Conservation (phyloP, 2,797 vertebrate species). For the Holocentrus rufus region DNA sequence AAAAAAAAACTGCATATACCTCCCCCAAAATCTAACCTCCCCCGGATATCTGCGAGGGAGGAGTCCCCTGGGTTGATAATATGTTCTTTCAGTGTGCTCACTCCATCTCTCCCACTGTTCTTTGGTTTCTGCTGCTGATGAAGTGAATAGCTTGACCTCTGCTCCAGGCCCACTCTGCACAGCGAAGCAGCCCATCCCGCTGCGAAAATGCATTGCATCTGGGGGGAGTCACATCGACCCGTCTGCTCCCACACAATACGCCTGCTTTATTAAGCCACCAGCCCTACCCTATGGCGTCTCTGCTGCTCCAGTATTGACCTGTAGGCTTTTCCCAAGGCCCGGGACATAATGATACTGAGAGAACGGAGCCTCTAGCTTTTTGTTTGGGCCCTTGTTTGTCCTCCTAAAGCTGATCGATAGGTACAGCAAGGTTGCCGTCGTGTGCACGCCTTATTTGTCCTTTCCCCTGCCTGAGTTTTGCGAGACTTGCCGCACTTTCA, state of each 20-base stretch:
- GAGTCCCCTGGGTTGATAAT: conserved; percentile 70
- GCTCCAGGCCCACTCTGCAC: conserved; percentile 67
- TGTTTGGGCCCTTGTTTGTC: conserved; percentile 70
- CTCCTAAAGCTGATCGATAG: conserved; percentile 71
- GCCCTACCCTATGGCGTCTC: conserved; percentile 55
- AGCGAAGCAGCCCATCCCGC: conserved; percentile 68
- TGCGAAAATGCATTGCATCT: conserved; percentile 80
- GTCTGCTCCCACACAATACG: conserved; percentile 76
- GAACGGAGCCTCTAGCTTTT: conserved; percentile 65
- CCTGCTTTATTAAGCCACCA: conserved; percentile 79
- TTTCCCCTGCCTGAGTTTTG: conserved; percentile 38
- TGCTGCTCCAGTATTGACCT: conserved; percentile 75
- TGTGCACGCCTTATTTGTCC: conserved; percentile 49
- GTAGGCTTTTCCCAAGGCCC: conserved; percentile 75
- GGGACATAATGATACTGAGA: conserved; percentile 70
- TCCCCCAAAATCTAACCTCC: conserved; percentile 20
- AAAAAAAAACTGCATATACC: conserved; percentile 17
- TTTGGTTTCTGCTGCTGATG: conserved; percentile 75
- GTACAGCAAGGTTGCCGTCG: conserved; percentile 51
- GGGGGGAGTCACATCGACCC: conserved; percentile 76
- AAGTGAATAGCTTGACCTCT: conserved; percentile 78
- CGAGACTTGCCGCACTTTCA: conserved; percentile 31
- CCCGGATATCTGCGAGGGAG: conserved; percentile 36
- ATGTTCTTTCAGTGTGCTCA: conserved; percentile 56
- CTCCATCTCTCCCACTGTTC: conserved; percentile 72